A percentile compares a stretch with the other conserved stretches of the same genome.
Evolutionary conservation across 2,113 vertebrate genomes (phyloP).

Genomic region (Dicrurus megarhynchus): DNA sequence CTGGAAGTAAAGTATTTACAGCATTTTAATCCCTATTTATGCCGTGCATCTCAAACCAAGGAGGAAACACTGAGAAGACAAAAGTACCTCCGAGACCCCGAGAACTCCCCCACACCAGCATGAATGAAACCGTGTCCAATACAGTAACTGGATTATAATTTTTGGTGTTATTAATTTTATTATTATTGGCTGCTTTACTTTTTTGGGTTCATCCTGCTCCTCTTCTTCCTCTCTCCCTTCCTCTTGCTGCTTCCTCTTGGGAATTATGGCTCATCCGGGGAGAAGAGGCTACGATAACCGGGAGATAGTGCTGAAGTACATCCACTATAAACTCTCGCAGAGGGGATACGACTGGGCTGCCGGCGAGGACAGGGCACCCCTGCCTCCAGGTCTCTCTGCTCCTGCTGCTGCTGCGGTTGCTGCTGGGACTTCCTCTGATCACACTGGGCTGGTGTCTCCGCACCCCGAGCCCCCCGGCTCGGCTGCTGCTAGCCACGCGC

Average conservation of each 20-base stretch:
- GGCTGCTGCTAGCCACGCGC: conserved; percentile 67
- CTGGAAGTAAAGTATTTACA: conserved; percentile 72
- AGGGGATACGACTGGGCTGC: conserved; percentile 81
- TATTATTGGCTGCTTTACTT: conserved; percentile 61
- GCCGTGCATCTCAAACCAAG: conserved; percentile 65
- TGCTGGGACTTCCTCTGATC: conserved; percentile 67
- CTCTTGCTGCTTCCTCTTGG: conserved; percentile 53
- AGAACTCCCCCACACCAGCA: conserved; percentile 71
- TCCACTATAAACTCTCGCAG: conserved; percentile 83
- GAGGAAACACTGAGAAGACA: conserved; percentile 74
- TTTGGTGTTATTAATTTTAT: conserved; percentile 55
- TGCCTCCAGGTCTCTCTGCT: conserved; percentile 31
- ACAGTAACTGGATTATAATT: conserved; percentile 76
- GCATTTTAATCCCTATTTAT: conserved; percentile 66
- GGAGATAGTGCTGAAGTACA: conserved; percentile 82
- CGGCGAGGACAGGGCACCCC: conserved; percentile 47
- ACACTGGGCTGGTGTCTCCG: conserved; percentile 47
- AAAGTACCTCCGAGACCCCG: conserved; percentile 69
- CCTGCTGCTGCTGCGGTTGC: conserved; percentile 36
- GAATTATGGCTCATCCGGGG: conserved; percentile 79
- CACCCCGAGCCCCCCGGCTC: conserved; percentile 45
- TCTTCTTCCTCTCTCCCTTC: conserved; percentile 56
- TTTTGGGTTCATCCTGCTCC: conserved; percentile 58
- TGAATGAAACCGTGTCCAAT: conserved; percentile 74
- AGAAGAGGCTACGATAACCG: conserved; percentile 79